Percentiles rank a stretch among this genome's conserved stretches.
Conservation (phyloP, 2,797 vertebrate genomes). For the Pachyuromys duprasi region DNA sequence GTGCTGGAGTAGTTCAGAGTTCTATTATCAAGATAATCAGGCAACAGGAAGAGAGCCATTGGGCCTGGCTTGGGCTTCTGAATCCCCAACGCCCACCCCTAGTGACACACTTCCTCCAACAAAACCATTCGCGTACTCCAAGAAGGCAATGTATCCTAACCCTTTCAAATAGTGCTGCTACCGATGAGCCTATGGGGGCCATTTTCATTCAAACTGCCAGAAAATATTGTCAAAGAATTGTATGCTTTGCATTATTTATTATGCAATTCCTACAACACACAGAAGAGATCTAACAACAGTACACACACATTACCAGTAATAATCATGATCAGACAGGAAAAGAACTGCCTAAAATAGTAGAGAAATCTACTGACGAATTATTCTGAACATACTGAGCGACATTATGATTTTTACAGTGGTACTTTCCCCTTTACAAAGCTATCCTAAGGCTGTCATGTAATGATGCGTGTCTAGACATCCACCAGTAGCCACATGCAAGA, state of each 20-base stretch:
- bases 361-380: neutral
- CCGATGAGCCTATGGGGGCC: too few species aligned
- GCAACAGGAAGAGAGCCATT: neutral
- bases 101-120: neutral
- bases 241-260: neutral
- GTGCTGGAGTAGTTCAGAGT: neutral
- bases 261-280: neutral
- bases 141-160: neutral
- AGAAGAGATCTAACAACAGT: neutral
- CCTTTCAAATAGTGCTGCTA: neutral
- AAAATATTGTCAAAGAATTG: neutral
- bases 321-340: neutral
- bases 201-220: neutral
- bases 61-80: neutral
- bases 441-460: neutral
- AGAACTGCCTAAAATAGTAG: neutral
- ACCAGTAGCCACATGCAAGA: neutral
- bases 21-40: neutral
- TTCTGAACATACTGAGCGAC: neutral
- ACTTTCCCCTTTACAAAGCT: neutral
- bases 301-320: neutral
- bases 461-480: neutral
- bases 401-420: neutral
- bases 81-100: neutral
- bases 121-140: neutral